Evolutionary conservation across 1,140 invertebrate genomes (phyloP).

Genomic region (Stegodyphus mimosarum): DNA sequence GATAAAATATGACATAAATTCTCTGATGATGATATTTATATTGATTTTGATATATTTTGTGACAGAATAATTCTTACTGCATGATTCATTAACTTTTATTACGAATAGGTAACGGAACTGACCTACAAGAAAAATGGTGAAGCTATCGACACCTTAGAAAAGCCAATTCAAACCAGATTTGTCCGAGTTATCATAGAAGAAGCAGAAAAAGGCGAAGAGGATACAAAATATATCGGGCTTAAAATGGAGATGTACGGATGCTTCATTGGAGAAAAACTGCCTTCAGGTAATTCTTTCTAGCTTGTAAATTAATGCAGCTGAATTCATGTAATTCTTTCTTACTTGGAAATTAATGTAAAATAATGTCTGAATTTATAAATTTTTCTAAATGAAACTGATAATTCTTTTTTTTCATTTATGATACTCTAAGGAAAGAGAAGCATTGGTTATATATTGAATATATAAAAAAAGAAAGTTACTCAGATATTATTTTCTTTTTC

Average conservation of each 20-base stretch:
- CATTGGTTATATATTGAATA: not conserved
- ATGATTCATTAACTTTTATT: constrained; percentile 6
- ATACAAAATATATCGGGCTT: constrained; percentile 29
- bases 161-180: constrained; percentile 51
- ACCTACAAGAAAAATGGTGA: constrained; percentile 22
- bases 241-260: constrained; percentile 60
- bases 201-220: constrained; percentile 34
- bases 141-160: constrained; percentile 22
- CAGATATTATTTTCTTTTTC: not conserved
- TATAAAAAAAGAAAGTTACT: not conserved
- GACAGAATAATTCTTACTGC: no score
- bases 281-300: constrained; percentile 22
- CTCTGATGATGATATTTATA: no score
- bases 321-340: not conserved
- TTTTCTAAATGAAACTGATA: not conserved
- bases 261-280: constrained; percentile 35
- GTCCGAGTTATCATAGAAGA: constrained; percentile 46
- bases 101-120: constrained; percentile 29
- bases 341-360: not conserved
- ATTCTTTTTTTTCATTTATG: not conserved
- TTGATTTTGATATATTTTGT: no score
- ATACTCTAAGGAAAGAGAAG: not conserved
- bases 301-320: not conserved
- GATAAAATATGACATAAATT: no score
- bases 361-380: not conserved